Conservation (phyloP, 2,888 invertebrate species). For the Thysanoteuthis rhombus region DNA sequence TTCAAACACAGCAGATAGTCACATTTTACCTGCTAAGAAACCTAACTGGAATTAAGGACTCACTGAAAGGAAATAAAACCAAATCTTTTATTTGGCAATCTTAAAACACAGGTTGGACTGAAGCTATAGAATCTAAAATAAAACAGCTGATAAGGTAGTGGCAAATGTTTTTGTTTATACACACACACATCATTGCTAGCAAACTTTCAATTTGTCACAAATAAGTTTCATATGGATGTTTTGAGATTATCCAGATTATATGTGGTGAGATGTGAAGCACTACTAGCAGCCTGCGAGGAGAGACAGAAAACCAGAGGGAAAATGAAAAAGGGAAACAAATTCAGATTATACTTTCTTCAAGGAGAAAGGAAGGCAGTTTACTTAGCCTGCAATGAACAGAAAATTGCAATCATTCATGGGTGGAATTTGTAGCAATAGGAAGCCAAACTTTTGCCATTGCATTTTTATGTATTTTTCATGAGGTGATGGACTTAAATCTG, state of each 20-base stretch:
- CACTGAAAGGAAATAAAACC: slow-evolving; percentile 29
- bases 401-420: background rate
- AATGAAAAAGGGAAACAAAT: background rate
- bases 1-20: background rate
- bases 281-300: slow-evolving; percentile 12
- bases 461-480: background rate
- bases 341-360: slow-evolving; percentile 12
- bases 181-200: background rate
- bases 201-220: slow-evolving; percentile 12
- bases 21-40: background rate
- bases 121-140: background rate
- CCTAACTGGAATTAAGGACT: slow-evolving; percentile 26
- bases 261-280: background rate
- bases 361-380: slow-evolving; percentile 12
- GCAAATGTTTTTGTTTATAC: background rate
- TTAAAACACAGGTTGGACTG: background rate
- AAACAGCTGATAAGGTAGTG: background rate
- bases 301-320: slow-evolving; percentile 12
- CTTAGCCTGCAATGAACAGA: background rate
- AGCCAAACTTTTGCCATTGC: background rate
- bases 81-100: slow-evolving; percentile 28
- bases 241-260: background rate
- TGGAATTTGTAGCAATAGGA: background rate
- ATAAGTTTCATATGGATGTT: background rate
- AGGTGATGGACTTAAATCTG: background rate